These are phyloP conservation scores for Phrynocephalus vlangalii DNA, from an alignment of 2,797 vertebrate species.

Conservation along the genomic window DNA sequence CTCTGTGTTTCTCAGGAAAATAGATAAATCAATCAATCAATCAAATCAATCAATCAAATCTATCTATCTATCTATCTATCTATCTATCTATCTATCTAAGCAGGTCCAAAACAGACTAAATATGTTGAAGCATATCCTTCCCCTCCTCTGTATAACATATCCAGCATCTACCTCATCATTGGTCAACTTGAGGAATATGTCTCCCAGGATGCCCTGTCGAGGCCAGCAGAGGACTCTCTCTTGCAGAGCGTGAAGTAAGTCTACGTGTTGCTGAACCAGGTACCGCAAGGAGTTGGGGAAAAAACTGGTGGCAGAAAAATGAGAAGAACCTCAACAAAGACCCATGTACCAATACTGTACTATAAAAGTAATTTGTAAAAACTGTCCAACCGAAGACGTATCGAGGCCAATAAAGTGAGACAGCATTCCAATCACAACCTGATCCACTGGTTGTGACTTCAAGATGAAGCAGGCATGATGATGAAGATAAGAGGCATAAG, in stretches of 20 bases:
- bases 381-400: neutral
- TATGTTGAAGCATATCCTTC: neutral
- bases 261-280: slow-evolving; percentile 95
- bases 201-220: slow-evolving; percentile 95
- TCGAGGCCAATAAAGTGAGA: neutral
- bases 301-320: slow-evolving; percentile 79
- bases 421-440: neutral
- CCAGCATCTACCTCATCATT: slow-evolving; percentile 88
- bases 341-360: neutral
- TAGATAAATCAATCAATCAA: neutral
- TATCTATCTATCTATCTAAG: neutral
- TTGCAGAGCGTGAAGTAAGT: slow-evolving; percentile 93
- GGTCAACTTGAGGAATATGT: slow-evolving; percentile 94
- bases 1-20: neutral
- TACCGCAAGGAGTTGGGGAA: slow-evolving; percentile 94
- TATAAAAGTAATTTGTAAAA: neutral
- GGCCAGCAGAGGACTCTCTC: slow-evolving; percentile 93
- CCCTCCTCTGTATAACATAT: neutral
- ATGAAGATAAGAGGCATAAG: neutral
- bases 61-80: neutral
- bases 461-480: neutral
- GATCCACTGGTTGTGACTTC: neutral
- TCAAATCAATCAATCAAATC: neutral
- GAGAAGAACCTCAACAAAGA: slow-evolving; percentile 25
- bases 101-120: neutral